Percentiles rank a stretch among this genome's conserved stretches.
Conservation (phyloP, 2,113 vertebrate genomes). For the Misgurnus mizolepis region DNA sequence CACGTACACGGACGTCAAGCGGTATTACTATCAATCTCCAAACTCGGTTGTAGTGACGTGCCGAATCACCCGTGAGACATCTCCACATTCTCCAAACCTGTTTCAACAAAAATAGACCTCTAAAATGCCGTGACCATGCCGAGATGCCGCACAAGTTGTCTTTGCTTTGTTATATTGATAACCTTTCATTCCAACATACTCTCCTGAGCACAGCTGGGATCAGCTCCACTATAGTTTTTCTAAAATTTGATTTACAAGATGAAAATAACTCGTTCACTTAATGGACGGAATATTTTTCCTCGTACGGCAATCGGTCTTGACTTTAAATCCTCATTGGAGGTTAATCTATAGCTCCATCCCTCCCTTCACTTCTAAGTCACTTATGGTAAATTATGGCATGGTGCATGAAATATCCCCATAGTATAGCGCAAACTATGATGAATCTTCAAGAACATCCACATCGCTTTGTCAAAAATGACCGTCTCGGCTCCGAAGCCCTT, state of each 20-base stretch:
- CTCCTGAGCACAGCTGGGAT: conserved; percentile 8
- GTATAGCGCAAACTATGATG: conserved; percentile 36
- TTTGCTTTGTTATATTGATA: neutral
- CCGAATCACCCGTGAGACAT: conserved; percentile 65
- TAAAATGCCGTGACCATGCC: conserved; percentile 20
- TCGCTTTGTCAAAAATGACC: conserved; percentile 46
- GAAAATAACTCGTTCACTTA: conserved; percentile 11
- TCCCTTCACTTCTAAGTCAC: conserved; percentile 23
- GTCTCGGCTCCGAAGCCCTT: conserved; percentile 42
- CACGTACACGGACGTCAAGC: conserved; percentile 54
- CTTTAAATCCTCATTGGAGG: conserved; percentile 24
- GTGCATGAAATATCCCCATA: conserved; percentile 16
- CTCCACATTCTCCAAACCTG: conserved; percentile 15
- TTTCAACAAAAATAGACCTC: conserved; percentile 26
- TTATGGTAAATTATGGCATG: conserved; percentile 40
- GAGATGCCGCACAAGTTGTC: conserved; percentile 6
- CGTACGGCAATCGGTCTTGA: conserved; percentile 6
- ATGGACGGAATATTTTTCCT: conserved; percentile 13
- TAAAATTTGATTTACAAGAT: conserved; percentile 16
- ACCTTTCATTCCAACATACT: neutral
- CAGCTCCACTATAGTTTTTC: conserved; percentile 8
- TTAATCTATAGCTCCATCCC: conserved; percentile 36
- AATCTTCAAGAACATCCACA: conserved; percentile 48
- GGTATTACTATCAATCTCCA: conserved; percentile 69
- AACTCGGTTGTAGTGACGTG: conserved; percentile 53